phyloP scores from a whole-genome alignment of 2,113 vertebrate species.

The Datnioides undecimradiatus region DNA sequence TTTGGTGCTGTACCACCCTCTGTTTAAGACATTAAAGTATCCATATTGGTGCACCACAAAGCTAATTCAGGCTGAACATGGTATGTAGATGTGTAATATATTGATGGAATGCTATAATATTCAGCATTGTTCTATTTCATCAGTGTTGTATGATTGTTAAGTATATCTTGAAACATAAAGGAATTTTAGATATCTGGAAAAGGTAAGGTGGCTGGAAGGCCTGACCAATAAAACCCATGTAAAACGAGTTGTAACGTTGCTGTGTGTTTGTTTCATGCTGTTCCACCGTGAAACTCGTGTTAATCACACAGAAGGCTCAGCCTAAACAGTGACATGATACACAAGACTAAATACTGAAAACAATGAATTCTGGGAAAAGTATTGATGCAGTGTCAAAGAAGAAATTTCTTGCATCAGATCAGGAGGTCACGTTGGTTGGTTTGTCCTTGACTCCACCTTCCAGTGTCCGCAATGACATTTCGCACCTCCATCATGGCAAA shows the following conservation, averaged over 20 bases:
- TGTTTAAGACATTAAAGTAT: neutral
- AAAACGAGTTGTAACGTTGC: slow-evolving; percentile 65
- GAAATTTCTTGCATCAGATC: too few relatives aligned
- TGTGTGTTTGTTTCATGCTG: too few relatives aligned
- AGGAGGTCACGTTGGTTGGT: too few relatives aligned
- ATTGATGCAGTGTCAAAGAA: too few relatives aligned
- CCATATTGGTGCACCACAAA: slow-evolving; percentile 13
- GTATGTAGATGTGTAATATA: slow-evolving; percentile 68
- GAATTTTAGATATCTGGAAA: slow-evolving; percentile 81
- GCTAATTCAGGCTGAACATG: slow-evolving; percentile 13
- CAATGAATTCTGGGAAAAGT: too few relatives aligned
- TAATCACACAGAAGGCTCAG: too few relatives aligned
- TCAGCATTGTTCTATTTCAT: slow-evolving; percentile 57
- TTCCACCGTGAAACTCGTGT: too few relatives aligned
- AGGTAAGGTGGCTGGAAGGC: slow-evolving; percentile 83
- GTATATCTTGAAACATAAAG: slow-evolving; percentile 55
- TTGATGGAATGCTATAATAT: slow-evolving; percentile 57
- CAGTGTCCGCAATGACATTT: too few relatives aligned
- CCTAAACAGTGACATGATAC: too few relatives aligned
- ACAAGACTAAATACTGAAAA: too few relatives aligned
- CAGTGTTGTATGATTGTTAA: slow-evolving; percentile 51
- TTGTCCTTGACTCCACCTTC: too few relatives aligned
- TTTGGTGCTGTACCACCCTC: slow-evolving; percentile 12
- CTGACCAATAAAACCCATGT: slow-evolving; percentile 82
- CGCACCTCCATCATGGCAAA: too few relatives aligned